Evolutionary conservation across 2,797 vertebrate species (phyloP), one percentile per base, ranked within the genome.

Genomic region (Podargus strigoides): DNA sequence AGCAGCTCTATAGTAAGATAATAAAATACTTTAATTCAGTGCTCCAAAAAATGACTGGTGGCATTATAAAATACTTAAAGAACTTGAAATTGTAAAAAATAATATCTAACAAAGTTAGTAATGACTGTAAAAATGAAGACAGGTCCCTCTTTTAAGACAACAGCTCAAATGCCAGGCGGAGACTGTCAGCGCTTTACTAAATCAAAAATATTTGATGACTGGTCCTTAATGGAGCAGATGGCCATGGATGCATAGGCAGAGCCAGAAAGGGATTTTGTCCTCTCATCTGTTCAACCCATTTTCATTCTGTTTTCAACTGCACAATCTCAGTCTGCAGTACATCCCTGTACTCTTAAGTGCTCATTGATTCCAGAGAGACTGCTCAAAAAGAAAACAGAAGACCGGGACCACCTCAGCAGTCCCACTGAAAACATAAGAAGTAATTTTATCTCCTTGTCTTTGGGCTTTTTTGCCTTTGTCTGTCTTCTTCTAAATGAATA

Each of bases 241-340:
- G 80, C 74, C 27, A 73, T 4, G 20, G 75, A 81, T 23, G 19
- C 87, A 60, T 1, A 53, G 30, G 23, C 3, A 3, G 47, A 91
- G 76, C 20, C 83, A 96, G 78, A 94, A 94, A 87, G 37, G 68
- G 87, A 93, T 91, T 96, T 85, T 74, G 47, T 56, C 93, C 60
- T 89, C 90, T 95, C 86, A 83, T 73, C 34, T 67, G 62, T 74
- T 85, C 72, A 85, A 52, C 8, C 9, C 59, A 56, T 78, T 94
- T 92, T 52, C 75, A 77, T 55, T 80, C 82, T 75, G 47, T 8
- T 93, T 90, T 79, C 0, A 0, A 64, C 3, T 74, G 70, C 50
- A 28, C 60, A 93, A 63, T 16, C 41, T 58, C 49, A 89, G 67
- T 36, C 47, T 46, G 34, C 42, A 80, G 50, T 22, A 83, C 26